Conservation (phyloP, 2,113 vertebrate species). For the Pseudolaguvia tuberculata region DNA sequence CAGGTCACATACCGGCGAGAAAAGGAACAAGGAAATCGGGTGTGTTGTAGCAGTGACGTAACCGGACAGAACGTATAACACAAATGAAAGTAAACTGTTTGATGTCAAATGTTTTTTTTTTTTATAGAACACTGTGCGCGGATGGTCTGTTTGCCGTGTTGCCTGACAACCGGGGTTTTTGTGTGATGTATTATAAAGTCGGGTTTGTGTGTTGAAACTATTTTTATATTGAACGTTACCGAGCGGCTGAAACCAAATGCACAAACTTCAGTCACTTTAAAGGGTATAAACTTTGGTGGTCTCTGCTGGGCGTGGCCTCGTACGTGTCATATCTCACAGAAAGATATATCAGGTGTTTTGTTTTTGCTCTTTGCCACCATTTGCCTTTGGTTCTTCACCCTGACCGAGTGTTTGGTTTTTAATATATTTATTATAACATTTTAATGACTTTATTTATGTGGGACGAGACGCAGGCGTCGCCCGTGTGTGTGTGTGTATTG, state of each 20-base stretch:
- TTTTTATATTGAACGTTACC: conserved; percentile 31
- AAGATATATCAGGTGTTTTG: background rate
- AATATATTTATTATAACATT: background rate
- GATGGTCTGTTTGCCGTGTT: background rate
- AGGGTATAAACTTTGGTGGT: conserved; percentile 6
- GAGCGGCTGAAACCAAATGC: conserved; percentile 20
- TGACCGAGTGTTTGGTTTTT: background rate
- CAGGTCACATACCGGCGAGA: conserved; percentile 29
- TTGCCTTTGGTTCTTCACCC: background rate
- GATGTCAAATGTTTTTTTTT: conserved; percentile 5
- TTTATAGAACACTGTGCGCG: conserved; percentile 6
- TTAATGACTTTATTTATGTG: background rate
- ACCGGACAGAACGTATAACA: background rate
- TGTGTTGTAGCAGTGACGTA: conserved; percentile 1
- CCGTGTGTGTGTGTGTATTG: background rate
- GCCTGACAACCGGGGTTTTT: background rate
- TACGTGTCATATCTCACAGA: conserved; percentile 15
- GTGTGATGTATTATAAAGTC: conserved; percentile 7
- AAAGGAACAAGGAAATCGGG: conserved; percentile 23
- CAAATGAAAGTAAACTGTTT: conserved; percentile 15
- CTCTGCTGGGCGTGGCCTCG: background rate
- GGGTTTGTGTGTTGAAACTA: conserved; percentile 27
- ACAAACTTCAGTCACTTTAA: conserved; percentile 24
- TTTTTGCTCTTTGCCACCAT: background rate
- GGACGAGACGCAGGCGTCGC: conserved; percentile 26